These are phyloP conservation scores for Serranus cabrilla DNA, from an alignment of 2,797 vertebrate genomes.

Conservation along the genomic window DNA sequence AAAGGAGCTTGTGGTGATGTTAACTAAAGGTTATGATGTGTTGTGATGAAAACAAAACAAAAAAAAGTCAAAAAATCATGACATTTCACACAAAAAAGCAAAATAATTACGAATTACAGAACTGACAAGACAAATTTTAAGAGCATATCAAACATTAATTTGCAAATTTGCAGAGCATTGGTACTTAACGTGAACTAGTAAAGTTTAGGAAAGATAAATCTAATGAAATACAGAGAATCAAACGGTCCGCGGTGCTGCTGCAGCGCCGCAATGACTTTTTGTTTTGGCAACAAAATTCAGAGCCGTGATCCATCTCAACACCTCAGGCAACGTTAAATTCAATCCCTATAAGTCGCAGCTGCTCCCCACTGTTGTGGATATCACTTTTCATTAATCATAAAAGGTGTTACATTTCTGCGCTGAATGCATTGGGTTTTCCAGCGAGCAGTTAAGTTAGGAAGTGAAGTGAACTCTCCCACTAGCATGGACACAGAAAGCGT, in stretches of 20 bases:
- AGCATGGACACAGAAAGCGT: not conserved
- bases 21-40: too few relatives aligned
- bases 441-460: too few relatives aligned
- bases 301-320: not conserved
- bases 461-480: too few relatives aligned
- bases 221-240: not conserved
- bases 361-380: slow-evolving; percentile 16
- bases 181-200: too few relatives aligned
- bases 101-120: too few relatives aligned
- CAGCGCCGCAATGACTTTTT: not conserved
- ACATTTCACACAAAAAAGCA: too few relatives aligned
- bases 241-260: not conserved
- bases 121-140: too few relatives aligned
- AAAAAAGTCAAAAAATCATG: too few relatives aligned
- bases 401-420: not conserved
- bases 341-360: slow-evolving; percentile 39
- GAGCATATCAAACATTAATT: too few relatives aligned
- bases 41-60: too few relatives aligned
- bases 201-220: not conserved
- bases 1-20: too few relatives aligned
- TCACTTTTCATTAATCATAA: slow-evolving; percentile 16
- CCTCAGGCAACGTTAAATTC: not conserved
- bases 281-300: slow-evolving; percentile 31
- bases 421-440: not conserved
- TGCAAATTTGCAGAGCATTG: too few relatives aligned